phyloP scores from a whole-genome alignment of 2,888 invertebrate genomes.

The Ctenicera cuprea region DNA sequence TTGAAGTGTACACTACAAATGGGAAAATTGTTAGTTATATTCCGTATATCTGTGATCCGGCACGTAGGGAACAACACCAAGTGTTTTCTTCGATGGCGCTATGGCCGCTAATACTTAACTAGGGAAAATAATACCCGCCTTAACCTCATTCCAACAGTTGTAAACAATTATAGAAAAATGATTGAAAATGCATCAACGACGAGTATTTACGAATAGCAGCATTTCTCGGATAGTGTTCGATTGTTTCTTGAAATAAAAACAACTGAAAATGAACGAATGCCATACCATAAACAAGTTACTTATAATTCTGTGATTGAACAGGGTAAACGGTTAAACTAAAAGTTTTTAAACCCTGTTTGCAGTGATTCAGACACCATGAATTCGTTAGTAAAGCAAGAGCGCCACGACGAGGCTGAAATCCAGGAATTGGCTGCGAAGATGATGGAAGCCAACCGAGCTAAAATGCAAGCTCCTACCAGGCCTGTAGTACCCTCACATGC shows the following conservation, averaged over 20 bases:
- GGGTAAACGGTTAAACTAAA: conserved; percentile 4
- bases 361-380: conserved; percentile 29
- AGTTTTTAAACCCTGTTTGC: not conserved
- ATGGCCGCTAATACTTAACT: conserved; percentile 71
- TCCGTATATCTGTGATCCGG: conserved; percentile 58
- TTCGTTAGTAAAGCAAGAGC: conserved; percentile 79
- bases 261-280: conserved; percentile 5
- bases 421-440: conserved; percentile 90
- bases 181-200: conserved; percentile 41
- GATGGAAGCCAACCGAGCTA: conserved; percentile 87
- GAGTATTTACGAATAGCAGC: conserved; percentile 1
- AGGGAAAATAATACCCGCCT: conserved; percentile 69
- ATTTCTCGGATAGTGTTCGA: not conserved
- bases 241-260: conserved; percentile 24
- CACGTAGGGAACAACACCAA: conserved; percentile 67
- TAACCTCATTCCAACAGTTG: conserved; percentile 68
- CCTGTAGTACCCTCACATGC: conserved; percentile 56
- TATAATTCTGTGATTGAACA: conserved; percentile 23
- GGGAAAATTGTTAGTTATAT: conserved; percentile 43
- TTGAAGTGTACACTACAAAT: conserved; percentile 25
- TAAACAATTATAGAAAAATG: conserved; percentile 62
- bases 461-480: conserved; percentile 72
- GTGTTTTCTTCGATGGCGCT: conserved; percentile 69
- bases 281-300: conserved; percentile 20
- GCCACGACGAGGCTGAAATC: conserved; percentile 91